phyloP scores from a whole-genome alignment of 2,888 invertebrate genomes.

The Heteromyza rotundicornis region DNA sequence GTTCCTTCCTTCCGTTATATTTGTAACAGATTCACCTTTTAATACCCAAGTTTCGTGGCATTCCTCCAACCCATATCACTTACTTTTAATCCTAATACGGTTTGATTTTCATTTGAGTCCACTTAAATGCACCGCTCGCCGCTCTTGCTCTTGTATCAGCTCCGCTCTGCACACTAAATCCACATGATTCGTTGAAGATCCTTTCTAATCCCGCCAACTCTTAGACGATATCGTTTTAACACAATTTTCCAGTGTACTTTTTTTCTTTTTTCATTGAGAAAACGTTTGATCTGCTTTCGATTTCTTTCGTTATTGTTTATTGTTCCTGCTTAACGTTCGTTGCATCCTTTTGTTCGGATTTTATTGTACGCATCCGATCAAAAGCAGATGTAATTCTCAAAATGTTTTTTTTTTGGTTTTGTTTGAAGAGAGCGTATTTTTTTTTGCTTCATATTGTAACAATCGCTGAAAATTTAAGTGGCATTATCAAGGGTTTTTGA shows the following conservation, averaged over 20 bases:
- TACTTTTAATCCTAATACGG: not conserved
- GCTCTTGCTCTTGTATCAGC: too few relatives aligned
- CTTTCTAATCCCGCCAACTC: not conserved
- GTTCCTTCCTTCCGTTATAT: too few relatives aligned
- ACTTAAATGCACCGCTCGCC: not conserved
- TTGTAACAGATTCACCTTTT: too few relatives aligned
- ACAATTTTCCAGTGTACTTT: not conserved
- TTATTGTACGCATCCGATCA: not conserved
- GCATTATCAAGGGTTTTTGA: not conserved
- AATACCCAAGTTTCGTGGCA: too few relatives aligned
- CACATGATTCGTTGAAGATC: not conserved
- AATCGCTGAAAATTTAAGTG: not conserved
- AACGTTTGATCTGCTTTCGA: not conserved
- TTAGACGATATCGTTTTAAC: not conserved
- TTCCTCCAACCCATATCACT: not conserved
- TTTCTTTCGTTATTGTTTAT: not conserved
- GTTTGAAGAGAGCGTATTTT: too few relatives aligned
- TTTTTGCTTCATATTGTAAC: not conserved
- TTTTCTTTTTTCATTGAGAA: not conserved
- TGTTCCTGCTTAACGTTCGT: not conserved
- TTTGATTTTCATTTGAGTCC: conserved; percentile 8
- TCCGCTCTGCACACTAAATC: not conserved
- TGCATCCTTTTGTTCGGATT: not conserved
- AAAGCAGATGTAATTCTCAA: not conserved
- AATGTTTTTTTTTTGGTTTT: not conserved